These are phyloP conservation scores for Neolamprologus modestus DNA, from an alignment of 2,113 vertebrate species.

Conservation along the genomic window DNA sequence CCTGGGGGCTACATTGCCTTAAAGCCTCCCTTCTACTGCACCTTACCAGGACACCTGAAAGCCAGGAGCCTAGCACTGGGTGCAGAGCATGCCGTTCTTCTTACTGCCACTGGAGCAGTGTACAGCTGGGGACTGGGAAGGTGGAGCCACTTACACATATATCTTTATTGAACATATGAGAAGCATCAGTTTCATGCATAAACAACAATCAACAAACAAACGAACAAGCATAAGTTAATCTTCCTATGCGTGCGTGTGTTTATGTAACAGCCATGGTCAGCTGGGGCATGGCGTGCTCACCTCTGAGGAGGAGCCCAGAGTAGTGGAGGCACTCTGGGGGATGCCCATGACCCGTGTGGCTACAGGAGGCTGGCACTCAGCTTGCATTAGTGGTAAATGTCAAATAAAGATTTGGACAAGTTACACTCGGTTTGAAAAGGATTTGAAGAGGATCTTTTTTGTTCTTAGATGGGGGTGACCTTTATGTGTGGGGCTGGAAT, in stretches of 20 bases:
- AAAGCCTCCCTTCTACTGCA: constrained; percentile 69
- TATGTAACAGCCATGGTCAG: constrained; percentile 82
- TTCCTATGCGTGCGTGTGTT: background rate
- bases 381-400: constrained; percentile 78
- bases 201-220: background rate
- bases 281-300: constrained; percentile 83
- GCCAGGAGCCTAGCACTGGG: constrained; percentile 76
- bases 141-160: constrained; percentile 45
- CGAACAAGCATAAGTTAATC: background rate
- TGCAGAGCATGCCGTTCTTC: constrained; percentile 75
- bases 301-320: constrained; percentile 71
- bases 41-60: constrained; percentile 62
- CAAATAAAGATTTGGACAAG: background rate
- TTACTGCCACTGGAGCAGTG: constrained; percentile 67
- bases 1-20: constrained; percentile 73
- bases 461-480: constrained; percentile 77
- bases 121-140: constrained; percentile 85
- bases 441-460: background rate
- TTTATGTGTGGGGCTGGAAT: constrained; percentile 97
- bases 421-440: rapidly evolving
- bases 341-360: constrained; percentile 74
- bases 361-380: constrained; percentile 88
- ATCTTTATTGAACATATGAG: background rate
- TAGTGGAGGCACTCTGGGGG: constrained; percentile 82
- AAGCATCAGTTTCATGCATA: background rate